Evolutionary conservation across 1,140 invertebrate species (phyloP), one percentile per base, ranked within the genome.

Genomic region (Cydia pomonella): DNA sequence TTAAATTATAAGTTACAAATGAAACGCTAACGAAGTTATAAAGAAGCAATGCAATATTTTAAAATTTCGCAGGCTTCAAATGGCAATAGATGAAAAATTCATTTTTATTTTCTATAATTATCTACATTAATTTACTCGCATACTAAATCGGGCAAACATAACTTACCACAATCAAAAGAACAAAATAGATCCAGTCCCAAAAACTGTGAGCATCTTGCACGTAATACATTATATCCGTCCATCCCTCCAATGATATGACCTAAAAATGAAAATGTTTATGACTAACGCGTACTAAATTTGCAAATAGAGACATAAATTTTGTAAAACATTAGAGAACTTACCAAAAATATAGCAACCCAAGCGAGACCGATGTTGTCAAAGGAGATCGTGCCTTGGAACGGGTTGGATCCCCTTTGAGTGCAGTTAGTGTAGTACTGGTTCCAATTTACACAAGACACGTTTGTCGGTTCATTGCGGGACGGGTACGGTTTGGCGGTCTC

Each of bases 121-220:
- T n/a, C n/a, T n/a, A n/a, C n/a, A n/a, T n/a, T n/a, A n/a, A n/a
- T n/a, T n/a, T n/a, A n/a, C n/a, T n/a, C n/a, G n/a, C n/a, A n/a
- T n/a, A n/a, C n/a, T n/a, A n/a, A n/a, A n/a, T n/a, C n/a, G n/a
- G n/a, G n/a, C n/a, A n/a, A n/a, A n/a, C n/a, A n/a, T n/a, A n/a
- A n/a, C 97, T 96, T 95, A 99, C 98, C 93, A 99, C 99, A 95
- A 99, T 99, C 69, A 99, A 94, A 76, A 99, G 94, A 62, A 99
- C 99, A 94, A 99, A 99, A 94, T 99, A 99, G 79, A 99, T 98
- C 98, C 99, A 99, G 91, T 99, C 99, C 99, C 99, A 99, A 92
- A 99, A 99, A 66, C 99, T 99, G 94, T 99, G 99, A 74, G 99
- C 98, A 92, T 99, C 99, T 94, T 99, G 99, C 23, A 99, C 97